phyloP scores from a whole-genome alignment of 2,113 vertebrate species.

The Hyaena hyaena region DNA sequence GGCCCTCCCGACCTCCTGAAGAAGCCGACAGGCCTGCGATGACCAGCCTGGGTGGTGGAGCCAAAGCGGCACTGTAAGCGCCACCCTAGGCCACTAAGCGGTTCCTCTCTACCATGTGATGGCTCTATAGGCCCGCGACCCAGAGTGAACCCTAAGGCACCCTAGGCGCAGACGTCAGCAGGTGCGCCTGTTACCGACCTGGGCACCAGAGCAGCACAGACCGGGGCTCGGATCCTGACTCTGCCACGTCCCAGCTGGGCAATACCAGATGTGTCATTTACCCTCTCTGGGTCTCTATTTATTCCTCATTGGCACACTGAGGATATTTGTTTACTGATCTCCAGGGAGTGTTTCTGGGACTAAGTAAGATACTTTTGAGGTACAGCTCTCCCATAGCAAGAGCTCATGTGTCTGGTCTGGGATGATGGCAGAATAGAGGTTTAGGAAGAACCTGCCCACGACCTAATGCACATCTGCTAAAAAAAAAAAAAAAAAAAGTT shows the following conservation, averaged over 20 bases:
- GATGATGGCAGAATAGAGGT: neutral
- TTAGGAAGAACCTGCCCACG: neutral
- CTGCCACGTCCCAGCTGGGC: neutral
- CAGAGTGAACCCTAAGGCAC: neutral
- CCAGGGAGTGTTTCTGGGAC: neutral
- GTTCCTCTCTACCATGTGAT: neutral
- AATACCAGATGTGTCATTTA: neutral
- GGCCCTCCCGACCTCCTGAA: neutral
- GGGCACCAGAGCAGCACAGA: neutral
- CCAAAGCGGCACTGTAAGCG: neutral
- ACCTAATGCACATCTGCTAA: neutral
- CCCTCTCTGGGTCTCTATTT: neutral
- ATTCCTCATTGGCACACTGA: constrained; percentile 9
- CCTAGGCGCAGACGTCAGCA: neutral
- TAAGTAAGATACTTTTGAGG: neutral
- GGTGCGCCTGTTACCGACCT: accelerated
- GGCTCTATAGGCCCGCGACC: neutral
- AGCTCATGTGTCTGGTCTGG: neutral
- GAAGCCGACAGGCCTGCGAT: neutral
- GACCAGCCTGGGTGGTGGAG: neutral
- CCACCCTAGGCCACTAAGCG: neutral
- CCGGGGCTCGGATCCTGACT: neutral
- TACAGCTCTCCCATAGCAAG: neutral
- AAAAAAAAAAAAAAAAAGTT: neutral
- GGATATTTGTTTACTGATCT: neutral